Base-by-base conservation (phyloP, 2,888 invertebrate genomes). In the Scaptomyza caliginosa region DNA sequence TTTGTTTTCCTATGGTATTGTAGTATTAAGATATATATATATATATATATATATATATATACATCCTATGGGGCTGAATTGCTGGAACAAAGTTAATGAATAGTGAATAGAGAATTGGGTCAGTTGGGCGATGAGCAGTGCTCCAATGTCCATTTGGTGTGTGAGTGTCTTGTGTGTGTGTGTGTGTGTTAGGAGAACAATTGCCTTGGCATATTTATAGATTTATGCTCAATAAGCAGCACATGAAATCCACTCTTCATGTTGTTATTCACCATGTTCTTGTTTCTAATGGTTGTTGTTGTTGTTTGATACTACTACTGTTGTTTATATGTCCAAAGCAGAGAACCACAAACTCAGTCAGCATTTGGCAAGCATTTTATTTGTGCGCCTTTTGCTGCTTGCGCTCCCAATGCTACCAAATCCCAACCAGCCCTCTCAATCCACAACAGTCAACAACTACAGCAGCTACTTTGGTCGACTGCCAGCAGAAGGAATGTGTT, bases 121-220 rank as follows among this genome's bases (percentile, higher is more conserved):
- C 80, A 82, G 55, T 16, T 63, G 60, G 43, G 55, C 64, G 56
- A 63, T 46, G 64, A 62, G 26, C 23, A 42, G 34, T 10, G 23
- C 16, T 60, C 30, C 17, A 24, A 39, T 46, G 40, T 52, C 52
- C 56, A 54, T 56, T 60, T 62, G 40, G 24, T 21, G 17, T 16
- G 11, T 40, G 19, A 11, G 42, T 42, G 4, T n/a, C n/a, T n/a
- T 43, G 48, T 62, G 42, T 38, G 32, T 40, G 19, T 17, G 42
- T 42, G 4, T 43, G 48, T 62, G 42, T 38, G 32, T 23, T n/a
- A 24, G 49, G 28, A 39, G 57, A 71, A 74, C 74, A 77, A 75
- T 64, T 66, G 64, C 57, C 46, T 65, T 70, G 75, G 54, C 77
- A 76, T 76, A 71, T 71, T 81, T 81, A 82, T 80, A 64, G 77